These are phyloP conservation scores for Hemibagrus wyckioides DNA, from an alignment of 2,113 vertebrate genomes.

Conservation along the genomic window DNA sequence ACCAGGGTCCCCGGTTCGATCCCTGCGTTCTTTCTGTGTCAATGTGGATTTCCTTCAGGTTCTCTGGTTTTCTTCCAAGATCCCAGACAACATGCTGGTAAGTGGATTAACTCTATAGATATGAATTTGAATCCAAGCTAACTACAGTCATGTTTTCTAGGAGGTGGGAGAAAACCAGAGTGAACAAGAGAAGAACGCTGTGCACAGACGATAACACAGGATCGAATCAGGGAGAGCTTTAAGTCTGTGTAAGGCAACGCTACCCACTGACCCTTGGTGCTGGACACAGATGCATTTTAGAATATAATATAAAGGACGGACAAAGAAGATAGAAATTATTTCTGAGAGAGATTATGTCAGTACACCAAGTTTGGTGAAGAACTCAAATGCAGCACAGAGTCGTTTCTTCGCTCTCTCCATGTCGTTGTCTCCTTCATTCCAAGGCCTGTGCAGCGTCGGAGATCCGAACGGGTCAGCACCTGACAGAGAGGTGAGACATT, in stretches of 20 bases:
- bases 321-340: not conserved
- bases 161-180: not conserved
- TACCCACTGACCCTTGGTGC: not conserved
- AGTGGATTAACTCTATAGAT: not conserved
- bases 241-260: not conserved
- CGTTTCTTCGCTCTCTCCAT: slow-evolving; percentile 67
- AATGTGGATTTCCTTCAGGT: not conserved
- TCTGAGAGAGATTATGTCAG: not conserved
- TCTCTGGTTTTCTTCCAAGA: not conserved
- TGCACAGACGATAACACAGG: not conserved
- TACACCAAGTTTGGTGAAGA: slow-evolving; percentile 73
- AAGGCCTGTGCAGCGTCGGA: slow-evolving; percentile 60
- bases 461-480: slow-evolving; percentile 70
- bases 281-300: not conserved
- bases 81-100: not conserved
- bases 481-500: slow-evolving; percentile 22
- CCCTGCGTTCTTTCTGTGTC: not conserved
- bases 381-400: slow-evolving; percentile 71
- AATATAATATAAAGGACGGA: not conserved
- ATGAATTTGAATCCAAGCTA: not conserved
- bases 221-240: not conserved
- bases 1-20: not conserved
- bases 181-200: not conserved
- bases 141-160: not conserved
- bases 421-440: slow-evolving; percentile 61